Evolutionary conservation across 2,888 invertebrate genomes (phyloP).

Genomic region (Abrostola triplasia): DNA sequence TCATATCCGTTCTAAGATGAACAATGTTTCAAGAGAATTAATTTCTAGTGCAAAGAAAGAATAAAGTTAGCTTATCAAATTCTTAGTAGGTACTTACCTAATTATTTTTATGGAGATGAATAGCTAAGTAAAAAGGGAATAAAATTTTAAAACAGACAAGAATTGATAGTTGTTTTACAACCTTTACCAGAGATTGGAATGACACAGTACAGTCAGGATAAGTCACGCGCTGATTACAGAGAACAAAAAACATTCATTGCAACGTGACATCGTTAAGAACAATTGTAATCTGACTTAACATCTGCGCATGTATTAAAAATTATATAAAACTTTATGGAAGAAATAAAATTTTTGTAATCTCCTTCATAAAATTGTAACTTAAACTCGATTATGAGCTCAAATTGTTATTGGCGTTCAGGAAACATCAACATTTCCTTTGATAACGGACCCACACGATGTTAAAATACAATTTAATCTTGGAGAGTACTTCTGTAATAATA

Average conservation of each 20-base stretch:
- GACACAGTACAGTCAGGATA: slow-evolving; percentile 47
- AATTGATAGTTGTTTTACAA: slow-evolving; percentile 17
- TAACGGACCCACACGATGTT: not conserved
- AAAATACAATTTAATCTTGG: not conserved
- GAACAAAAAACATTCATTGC: slow-evolving; percentile 53
- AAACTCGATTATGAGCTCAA: slow-evolving; percentile 8
- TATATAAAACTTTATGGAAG: slow-evolving; percentile 19
- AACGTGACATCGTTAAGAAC: slow-evolving; percentile 50
- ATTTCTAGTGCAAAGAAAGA: no score
- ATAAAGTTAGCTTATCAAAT: no score
- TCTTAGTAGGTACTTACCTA: no score
- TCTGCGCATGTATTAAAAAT: slow-evolving; percentile 22
- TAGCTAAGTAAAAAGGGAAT: slow-evolving; percentile 3
- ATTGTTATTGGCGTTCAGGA: slow-evolving; percentile 7
- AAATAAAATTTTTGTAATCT: slow-evolving; percentile 15
- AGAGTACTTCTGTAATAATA: not conserved
- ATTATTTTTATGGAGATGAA: slow-evolving; percentile 6
- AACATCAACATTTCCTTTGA: not conserved
- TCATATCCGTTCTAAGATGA: slow-evolving; percentile 9
- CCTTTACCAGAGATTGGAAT: slow-evolving; percentile 17
- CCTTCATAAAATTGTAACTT: slow-evolving; percentile 5
- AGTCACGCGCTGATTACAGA: slow-evolving; percentile 66
- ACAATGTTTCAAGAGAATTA: not conserved
- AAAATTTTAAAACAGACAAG: not conserved
- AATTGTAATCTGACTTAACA: slow-evolving; percentile 28